These are phyloP conservation scores for Trematomus loennbergii DNA, from an alignment of 2,113 vertebrate genomes.

Conservation along the genomic window DNA sequence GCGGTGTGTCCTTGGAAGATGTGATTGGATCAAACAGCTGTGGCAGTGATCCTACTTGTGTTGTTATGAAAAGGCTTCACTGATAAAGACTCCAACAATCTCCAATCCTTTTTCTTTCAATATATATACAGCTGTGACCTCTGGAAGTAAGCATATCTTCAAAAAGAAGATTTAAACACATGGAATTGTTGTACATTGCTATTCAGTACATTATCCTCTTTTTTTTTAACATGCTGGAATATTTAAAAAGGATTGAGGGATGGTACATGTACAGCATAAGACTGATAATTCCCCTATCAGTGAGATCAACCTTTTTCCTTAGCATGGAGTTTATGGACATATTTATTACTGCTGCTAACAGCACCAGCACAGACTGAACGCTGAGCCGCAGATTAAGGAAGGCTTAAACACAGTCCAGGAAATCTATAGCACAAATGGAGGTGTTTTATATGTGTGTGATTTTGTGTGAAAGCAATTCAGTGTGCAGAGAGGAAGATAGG, in stretches of 20 bases:
- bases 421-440: constrained; percentile 63
- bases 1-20: not conserved
- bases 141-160: too few relatives aligned
- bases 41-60: not conserved
- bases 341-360: constrained; percentile 54
- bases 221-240: constrained; percentile 18
- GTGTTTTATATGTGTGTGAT: constrained; percentile 26
- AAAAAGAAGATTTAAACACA: constrained; percentile 1
- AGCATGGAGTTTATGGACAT: constrained; percentile 40
- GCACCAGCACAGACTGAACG: constrained; percentile 32
- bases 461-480: constrained; percentile 24
- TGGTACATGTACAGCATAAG: constrained; percentile 13
- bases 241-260: constrained; percentile 18
- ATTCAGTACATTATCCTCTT: not conserved
- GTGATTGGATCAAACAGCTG: constrained; percentile 5
- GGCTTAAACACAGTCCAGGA: constrained; percentile 50
- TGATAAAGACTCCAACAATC: not conserved
- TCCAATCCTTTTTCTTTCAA: not conserved
- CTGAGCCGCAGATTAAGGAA: constrained; percentile 60
- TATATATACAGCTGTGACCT: not conserved
- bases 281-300: constrained; percentile 49
- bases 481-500: constrained; percentile 8
- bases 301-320: constrained; percentile 18
- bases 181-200: not conserved
- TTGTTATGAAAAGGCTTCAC: not conserved